Base-by-base conservation (phyloP, 2,888 invertebrate genomes). In the Pocota personata region DNA sequence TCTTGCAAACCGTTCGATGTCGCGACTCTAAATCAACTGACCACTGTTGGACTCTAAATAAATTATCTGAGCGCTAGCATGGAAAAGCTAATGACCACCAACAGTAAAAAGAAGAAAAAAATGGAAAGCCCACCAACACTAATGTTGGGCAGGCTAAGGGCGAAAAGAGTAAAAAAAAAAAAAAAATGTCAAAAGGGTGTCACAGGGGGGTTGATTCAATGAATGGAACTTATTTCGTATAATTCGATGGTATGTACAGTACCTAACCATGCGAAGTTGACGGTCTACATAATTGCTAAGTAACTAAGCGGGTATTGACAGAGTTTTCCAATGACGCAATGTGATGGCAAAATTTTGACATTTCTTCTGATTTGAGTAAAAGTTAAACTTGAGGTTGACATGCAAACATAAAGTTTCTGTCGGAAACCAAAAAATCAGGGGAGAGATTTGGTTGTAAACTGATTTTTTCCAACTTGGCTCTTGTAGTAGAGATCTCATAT, bases 1-100 rank as follows among this genome's bases (percentile, higher is more conserved):
- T 57, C 37, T 62, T 67, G 32, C 35, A 35, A 67, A 87, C 90
- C 90, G 89, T 88, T 89, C 89, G 71, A 88, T 87, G 82, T 87
- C 88, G 88, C 89, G 90, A 84, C 89, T 82, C 89, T 87, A 88
- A 82, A 76, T 88, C 87, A 89, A 91, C 91, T 91, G 91, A 91
- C 91, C 91, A 90, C 58, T 88, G 80, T 87, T 87, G 57, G 71
- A 76, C 64, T 82, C 48, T 60, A 27, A 60, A 32, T 64, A 43
- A 57, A 46, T 55, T 66, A 71, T 43, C 32, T 71, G 24, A 72
- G 66, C 46, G 19, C 40, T 46, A 14, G 32, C 48, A 76, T 6
- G 30, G 12, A 60, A 52, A 82, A 40, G 55, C 46, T 72, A 82
- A 82, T 86, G 82, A 82, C 86, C 86, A 66, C 64, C 69, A 79